Conservation (phyloP, 2,888 invertebrate genomes). For the Drosophila meridiana region DNA sequence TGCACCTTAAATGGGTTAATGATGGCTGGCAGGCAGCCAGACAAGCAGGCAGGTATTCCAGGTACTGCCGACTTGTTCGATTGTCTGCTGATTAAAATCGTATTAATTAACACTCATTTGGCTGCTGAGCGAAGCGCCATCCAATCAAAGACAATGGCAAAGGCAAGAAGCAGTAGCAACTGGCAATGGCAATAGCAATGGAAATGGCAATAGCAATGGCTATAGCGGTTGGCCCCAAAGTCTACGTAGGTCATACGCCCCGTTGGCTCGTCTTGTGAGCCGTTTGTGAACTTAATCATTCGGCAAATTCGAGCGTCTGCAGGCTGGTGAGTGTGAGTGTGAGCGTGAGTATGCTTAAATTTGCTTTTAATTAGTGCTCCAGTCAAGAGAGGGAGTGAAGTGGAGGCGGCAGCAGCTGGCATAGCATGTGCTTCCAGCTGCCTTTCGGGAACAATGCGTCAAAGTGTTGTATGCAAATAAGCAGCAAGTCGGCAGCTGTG, state of each 20-base stretch:
- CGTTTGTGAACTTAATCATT: constrained; percentile 60
- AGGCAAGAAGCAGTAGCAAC: constrained; percentile 12
- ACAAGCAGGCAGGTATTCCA: constrained; percentile 13
- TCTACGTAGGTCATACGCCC: constrained; percentile 42
- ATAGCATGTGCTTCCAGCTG: constrained; percentile 40
- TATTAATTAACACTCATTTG: constrained; percentile 72
- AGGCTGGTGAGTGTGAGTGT: constrained; percentile 8
- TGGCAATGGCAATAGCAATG: constrained; percentile 13
- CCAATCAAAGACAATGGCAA: constrained; percentile 43
- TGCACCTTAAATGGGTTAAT: constrained; percentile 70
- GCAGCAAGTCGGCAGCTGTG: constrained; percentile 23
- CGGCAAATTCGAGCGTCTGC: constrained; percentile 57
- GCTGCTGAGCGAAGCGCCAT: constrained; percentile 45
- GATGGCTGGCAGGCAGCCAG: constrained; percentile 45
- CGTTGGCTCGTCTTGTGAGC: constrained; percentile 31
- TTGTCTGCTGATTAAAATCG: constrained; percentile 67
- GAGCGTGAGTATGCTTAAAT: constrained; percentile 57
- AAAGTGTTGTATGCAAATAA: constrained; percentile 72
- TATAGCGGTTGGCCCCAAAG: constrained; percentile 9
- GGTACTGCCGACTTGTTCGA: constrained; percentile 32
- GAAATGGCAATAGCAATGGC: constrained; percentile 15
- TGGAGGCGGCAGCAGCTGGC: constrained; percentile 30
- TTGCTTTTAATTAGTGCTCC: constrained; percentile 71
- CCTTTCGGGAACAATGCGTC: constrained; percentile 62
- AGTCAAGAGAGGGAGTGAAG: constrained; percentile 18